These are phyloP conservation scores for Sapajus apella DNA, from an alignment of 2,113 vertebrate genomes.

Conservation along the genomic window DNA sequence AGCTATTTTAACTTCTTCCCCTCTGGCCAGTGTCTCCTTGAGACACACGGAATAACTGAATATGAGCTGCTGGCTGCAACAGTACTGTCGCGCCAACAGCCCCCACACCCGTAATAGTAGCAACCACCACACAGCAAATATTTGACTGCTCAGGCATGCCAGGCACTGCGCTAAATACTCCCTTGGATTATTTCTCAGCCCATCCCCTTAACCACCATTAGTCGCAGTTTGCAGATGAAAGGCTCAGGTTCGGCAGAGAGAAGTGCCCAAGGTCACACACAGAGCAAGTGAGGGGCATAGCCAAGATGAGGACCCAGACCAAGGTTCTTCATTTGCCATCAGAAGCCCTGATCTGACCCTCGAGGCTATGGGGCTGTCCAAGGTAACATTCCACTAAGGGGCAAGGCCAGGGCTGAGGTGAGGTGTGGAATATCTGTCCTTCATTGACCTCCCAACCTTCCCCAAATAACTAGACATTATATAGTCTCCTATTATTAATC, in stretches of 20 bases:
- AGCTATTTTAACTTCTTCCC: neutral
- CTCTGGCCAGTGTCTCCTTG: neutral
- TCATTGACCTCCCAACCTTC: neutral
- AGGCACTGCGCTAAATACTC: neutral
- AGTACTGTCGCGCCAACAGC: neutral
- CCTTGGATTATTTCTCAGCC: neutral
- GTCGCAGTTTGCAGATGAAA: neutral
- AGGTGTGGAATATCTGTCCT: neutral
- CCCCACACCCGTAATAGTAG: neutral
- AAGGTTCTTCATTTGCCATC: neutral
- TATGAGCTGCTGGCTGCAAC: neutral
- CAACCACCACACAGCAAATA: neutral
- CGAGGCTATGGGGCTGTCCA: neutral
- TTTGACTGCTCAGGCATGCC: neutral
- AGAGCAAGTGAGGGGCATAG: neutral
- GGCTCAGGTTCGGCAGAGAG: neutral
- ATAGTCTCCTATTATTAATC: neutral
- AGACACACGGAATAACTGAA: neutral
- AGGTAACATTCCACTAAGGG: neutral
- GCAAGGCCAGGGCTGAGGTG: no score
- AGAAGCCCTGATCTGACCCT: neutral
- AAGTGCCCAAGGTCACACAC: constrained; percentile 17
- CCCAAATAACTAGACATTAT: neutral
- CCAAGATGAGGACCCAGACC: neutral
- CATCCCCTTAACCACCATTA: neutral